Conservation (phyloP, 1,140 invertebrate genomes). For the Zeugodacus cucurbitae region DNA sequence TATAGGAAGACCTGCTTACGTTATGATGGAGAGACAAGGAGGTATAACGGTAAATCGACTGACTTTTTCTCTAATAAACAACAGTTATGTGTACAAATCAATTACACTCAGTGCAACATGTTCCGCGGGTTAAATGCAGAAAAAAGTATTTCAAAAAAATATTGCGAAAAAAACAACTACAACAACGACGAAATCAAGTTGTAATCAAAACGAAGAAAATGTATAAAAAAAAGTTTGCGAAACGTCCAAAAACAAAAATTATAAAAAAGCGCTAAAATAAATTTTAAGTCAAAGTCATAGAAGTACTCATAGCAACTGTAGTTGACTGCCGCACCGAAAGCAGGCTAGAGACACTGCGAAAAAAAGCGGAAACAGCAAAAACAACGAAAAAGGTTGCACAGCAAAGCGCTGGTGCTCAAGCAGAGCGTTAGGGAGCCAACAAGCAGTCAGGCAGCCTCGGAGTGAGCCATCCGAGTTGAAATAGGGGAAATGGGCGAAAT, state of each 20-base stretch:
- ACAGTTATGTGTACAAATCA: too few relatives aligned
- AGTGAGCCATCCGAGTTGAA: background rate
- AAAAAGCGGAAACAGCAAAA: background rate
- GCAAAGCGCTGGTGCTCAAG: background rate
- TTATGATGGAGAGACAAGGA: too few relatives aligned
- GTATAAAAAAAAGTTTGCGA: background rate
- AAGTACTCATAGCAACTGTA: constrained; percentile 15
- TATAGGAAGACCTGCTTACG: too few relatives aligned
- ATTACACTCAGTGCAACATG: background rate
- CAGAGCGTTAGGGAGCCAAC: constrained; percentile 1
- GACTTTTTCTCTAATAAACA: too few relatives aligned
- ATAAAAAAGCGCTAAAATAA: background rate
- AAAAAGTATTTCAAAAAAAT: background rate
- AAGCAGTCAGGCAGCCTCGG: background rate
- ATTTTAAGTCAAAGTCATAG: constrained; percentile 22
- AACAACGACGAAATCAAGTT: background rate
- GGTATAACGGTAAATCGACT: too few relatives aligned
- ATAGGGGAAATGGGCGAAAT: constrained; percentile 36
- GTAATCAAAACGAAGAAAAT: background rate
- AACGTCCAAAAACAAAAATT: background rate
- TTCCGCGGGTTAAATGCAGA: background rate
- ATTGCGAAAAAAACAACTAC: background rate
- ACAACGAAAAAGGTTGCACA: background rate
- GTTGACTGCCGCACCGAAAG: background rate
- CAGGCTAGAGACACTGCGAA: background rate